Conservation (phyloP, 2,113 vertebrate species). For the Ophiodon elongatus region DNA sequence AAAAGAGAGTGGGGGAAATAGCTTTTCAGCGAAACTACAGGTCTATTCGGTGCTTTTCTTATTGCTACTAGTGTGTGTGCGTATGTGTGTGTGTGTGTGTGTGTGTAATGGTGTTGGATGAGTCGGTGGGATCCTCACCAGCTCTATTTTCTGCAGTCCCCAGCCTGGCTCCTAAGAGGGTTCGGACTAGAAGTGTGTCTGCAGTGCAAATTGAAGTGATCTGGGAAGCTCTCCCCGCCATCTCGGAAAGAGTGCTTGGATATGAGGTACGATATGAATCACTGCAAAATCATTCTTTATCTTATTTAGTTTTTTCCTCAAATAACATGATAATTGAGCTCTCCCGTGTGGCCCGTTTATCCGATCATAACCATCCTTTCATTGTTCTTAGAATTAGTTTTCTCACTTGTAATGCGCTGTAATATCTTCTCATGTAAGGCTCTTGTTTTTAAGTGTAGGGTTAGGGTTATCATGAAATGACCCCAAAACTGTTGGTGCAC, state of each 20-base stretch:
- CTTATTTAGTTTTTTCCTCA: neutral
- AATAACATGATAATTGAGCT: constrained; percentile 34
- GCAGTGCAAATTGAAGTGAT: constrained; percentile 91
- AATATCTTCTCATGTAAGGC: neutral
- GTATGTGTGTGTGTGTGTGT: constrained; percentile 46
- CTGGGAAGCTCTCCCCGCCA: constrained; percentile 88
- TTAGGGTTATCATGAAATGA: constrained; percentile 33
- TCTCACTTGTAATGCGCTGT: neutral
- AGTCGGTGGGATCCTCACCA: constrained; percentile 65
- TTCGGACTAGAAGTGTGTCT: constrained; percentile 89
- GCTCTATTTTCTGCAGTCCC: constrained; percentile 87
- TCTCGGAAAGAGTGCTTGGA: constrained; percentile 91
- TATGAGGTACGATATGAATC: constrained; percentile 88
- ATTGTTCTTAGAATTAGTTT: constrained; percentile 6
- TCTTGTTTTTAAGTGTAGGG: constrained; percentile 4
- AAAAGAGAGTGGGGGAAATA: constrained; percentile 76
- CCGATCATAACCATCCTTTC: constrained; percentile 1
- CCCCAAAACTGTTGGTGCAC: constrained; percentile 4
- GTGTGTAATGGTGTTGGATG: constrained; percentile 71
- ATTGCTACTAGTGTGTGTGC: constrained; percentile 72
- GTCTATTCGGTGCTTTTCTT: constrained; percentile 64
- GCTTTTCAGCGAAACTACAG: constrained; percentile 75
- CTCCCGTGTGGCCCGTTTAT: constrained; percentile 16
- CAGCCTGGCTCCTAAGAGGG: constrained; percentile 84
- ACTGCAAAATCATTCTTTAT: constrained; percentile 17